phyloP scores from a whole-genome alignment of 2,113 vertebrate genomes.

The Poecile atricapillus region DNA sequence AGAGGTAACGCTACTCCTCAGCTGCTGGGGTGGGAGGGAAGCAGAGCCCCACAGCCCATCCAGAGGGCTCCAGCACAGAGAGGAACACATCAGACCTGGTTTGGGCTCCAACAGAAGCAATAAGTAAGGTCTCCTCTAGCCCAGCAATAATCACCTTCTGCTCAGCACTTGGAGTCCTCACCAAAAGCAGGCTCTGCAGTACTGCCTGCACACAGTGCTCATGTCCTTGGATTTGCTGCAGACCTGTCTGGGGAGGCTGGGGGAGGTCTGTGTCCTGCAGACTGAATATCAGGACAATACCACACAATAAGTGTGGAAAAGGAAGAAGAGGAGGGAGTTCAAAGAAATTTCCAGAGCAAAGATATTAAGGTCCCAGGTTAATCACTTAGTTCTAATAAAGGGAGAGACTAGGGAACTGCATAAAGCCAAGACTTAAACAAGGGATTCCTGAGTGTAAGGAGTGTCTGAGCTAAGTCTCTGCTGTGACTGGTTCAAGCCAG shows the following conservation, averaged over 20 bases:
- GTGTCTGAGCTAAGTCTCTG: not conserved
- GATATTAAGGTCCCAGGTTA: not conserved
- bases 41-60: not conserved
- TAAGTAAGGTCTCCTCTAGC: not conserved
- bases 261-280: not conserved
- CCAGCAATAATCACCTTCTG: not conserved
- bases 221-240: not conserved
- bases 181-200: accelerated
- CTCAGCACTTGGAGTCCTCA: not conserved
- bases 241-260: not conserved
- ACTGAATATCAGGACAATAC: not conserved
- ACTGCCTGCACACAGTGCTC: accelerated
- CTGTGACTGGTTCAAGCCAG: not conserved
- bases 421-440: not conserved
- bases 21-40: not conserved
- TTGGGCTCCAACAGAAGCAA: not conserved
- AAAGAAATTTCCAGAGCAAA: not conserved
- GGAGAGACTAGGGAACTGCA: not conserved
- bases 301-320: not conserved
- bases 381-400: not conserved
- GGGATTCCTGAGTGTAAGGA: not conserved
- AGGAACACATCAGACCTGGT: not conserved
- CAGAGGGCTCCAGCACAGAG: not conserved
- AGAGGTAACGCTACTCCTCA: not conserved
- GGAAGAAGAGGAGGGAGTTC: not conserved